Evolutionary conservation across 1,140 invertebrate genomes (phyloP).

Genomic region (Amyelois transitella): DNA sequence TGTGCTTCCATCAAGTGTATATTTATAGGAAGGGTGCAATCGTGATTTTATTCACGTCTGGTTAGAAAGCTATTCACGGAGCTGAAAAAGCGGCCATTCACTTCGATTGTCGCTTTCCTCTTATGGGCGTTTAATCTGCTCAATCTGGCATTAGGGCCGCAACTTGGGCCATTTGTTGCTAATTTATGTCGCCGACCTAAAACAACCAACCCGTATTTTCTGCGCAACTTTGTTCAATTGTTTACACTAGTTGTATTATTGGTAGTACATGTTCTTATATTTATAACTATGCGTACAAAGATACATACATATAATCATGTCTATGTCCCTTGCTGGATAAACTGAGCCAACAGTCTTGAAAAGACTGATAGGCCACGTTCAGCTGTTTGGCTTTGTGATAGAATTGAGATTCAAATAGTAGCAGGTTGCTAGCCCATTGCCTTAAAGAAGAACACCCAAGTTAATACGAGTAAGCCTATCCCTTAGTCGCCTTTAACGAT

Average conservation of each 20-base stretch:
- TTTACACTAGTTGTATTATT: not conserved
- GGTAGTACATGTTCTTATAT: no score
- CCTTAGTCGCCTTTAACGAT: no score
- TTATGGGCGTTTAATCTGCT: conserved; percentile 50
- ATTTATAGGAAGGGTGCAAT: not conserved
- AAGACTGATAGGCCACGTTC: no score
- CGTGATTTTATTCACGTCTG: conserved; percentile 4
- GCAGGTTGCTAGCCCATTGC: no score
- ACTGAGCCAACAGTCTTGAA: no score
- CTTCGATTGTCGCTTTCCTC: conserved; percentile 35
- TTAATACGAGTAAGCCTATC: no score
- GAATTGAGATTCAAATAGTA: no score
- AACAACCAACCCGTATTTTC: not conserved
- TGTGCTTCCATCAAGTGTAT: not conserved
- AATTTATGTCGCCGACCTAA: conserved; percentile 43
- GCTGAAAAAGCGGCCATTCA: conserved; percentile 10
- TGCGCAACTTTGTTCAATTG: not conserved
- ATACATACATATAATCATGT: no score
- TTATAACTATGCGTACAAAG: no score
- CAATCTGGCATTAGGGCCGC: conserved; percentile 54
- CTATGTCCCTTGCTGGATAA: no score
- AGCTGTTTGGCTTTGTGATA: no score
- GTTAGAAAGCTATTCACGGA: conserved; percentile 6
- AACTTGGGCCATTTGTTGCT: conserved; percentile 53
- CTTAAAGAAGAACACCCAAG: no score